Base-by-base conservation (phyloP, 1,140 invertebrate genomes). In the Zeugodacus cucurbitae region DNA sequence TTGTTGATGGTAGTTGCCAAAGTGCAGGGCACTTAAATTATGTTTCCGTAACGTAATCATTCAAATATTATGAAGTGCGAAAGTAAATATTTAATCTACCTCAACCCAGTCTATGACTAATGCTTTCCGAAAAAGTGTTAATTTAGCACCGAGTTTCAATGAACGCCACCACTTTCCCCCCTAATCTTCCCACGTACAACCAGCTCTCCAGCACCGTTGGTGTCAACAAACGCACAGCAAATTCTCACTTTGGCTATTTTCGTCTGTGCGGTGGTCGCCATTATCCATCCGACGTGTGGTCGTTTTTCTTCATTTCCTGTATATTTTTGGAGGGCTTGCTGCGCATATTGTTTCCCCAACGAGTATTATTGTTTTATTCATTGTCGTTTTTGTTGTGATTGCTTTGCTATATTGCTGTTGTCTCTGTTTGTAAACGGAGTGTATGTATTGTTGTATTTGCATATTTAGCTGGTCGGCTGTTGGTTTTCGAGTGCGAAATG, bases 401-500 rank as follows among this genome's bases (percentile, higher is more conserved):
- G 34, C 32, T 74, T 37, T 74, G 32, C 67, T 74, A 34, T 41
- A 22, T 67, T 34, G 32, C 32, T 74, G 67, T 74, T 74, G 67
- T 74, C 11, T 74, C 11, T 41, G 20, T 74, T 74, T 74, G 67
- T 8, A 74, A 41, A 74, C 67, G 20, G 7, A 41, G 17, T 41
- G 2, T 74, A 14, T 41, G 48, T 54, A 20, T 54, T 4, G 14
- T 0, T 37, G 67, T 74, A 74, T 74, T 74, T 74, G 67, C 37
- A 74, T 74, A 37, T 74, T 74, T 74, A 32, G 67, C 34, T 37
- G 32, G 67, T 74, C 32, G 67, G 34, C 48, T 82, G 37, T 17
- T 48, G 74, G 74, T 44, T 82, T 78, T 82, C 74, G 41, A 82
- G 74, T 82, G 74, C 74, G 74, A 82, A 82, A 82, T 48, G 74